Evolutionary conservation across 1,140 invertebrate species (phyloP).

Genomic region (Ceratina calcarata): DNA sequence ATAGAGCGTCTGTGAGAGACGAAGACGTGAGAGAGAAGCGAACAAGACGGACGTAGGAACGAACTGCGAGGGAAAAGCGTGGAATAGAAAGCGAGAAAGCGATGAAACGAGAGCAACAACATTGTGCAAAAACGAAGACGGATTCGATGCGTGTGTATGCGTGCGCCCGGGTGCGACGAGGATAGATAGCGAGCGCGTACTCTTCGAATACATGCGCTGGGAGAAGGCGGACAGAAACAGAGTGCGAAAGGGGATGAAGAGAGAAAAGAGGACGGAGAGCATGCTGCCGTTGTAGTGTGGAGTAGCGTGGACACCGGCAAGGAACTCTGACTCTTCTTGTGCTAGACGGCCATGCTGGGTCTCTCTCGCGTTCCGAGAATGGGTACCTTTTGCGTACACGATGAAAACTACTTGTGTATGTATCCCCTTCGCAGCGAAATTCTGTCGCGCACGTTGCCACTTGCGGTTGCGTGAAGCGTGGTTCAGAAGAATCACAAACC

Average conservation of each 20-base stretch:
- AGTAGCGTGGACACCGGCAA: conserved; percentile 50
- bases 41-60: conserved; percentile 42
- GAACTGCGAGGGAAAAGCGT: conserved; percentile 36
- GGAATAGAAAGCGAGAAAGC: conserved; percentile 40
- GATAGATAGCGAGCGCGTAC: conserved; percentile 17
- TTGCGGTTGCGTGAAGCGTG: conserved; percentile 3
- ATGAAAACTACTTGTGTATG: conserved; percentile 43
- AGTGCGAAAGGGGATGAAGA: conserved; percentile 21
- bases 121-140: conserved; percentile 44
- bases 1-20: conserved; percentile 17
- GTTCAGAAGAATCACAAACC: not conserved
- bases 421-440: conserved; percentile 25
- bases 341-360: conserved; percentile 64
- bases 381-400: conserved; percentile 51
- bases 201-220: conserved; percentile 30
- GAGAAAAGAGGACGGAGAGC: conserved; percentile 27
- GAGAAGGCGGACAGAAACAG: conserved; percentile 35
- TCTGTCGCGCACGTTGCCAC: conserved; percentile 29
- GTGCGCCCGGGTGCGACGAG: conserved; percentile 9
- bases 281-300: no score
- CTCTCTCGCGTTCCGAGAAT: conserved; percentile 62
- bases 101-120: conserved; percentile 40
- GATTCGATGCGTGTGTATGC: conserved; percentile 29
- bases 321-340: conserved; percentile 56
- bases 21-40: conserved; percentile 27